Evolutionary conservation across 2,888 invertebrate species (phyloP), one percentile per base, ranked within the genome.

Genomic region (Caradrina kadenii): DNA sequence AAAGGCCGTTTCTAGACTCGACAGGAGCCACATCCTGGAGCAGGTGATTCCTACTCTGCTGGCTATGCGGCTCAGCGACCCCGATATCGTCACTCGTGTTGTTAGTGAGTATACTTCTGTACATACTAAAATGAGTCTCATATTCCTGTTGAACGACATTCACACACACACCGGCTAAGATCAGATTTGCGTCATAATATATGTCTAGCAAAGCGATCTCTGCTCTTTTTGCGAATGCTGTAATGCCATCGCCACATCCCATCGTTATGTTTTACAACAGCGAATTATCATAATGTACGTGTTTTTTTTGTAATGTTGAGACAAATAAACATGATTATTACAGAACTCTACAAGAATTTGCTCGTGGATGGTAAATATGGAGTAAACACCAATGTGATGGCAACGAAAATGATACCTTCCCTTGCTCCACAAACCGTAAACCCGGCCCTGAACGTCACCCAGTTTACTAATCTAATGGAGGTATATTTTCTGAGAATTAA

Each of bases 271-370:
- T 22, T 13, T 31, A 45, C n/a, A 17, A 0, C 58, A 55, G 83
- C 83, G 83, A 83, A 77, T 70, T 62, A 17, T 19, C 15, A 52
- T 22, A 42, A 31, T 52, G 17, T 48, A 63, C n/a, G 22, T 39
- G 4, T 65, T 55, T 45, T 53, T 21, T 58, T n/a, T 54, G 13
- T 50, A 49, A 61, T 71, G 42, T 73, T 66, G 55, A 73, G 72
- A 69, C 60, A 39, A 75, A 60, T 70, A 55, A 69, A 75, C 60
- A 26, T 67, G 71, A 59, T 60, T 75, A 80, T 96, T 95, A 54
- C 96, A 99, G 99, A 98, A 93, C 98, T 99, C 89, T 99, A 99
- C 96, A 97, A 98, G 88, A 96, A 98, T 88, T 97, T 99, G 97
- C 96, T 99, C 84, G 97, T 97, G 90, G 99, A 99, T 93, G 98